Evolutionary conservation across 2,797 vertebrate genomes (phyloP).

Genomic region (Muscicapa comitata): DNA sequence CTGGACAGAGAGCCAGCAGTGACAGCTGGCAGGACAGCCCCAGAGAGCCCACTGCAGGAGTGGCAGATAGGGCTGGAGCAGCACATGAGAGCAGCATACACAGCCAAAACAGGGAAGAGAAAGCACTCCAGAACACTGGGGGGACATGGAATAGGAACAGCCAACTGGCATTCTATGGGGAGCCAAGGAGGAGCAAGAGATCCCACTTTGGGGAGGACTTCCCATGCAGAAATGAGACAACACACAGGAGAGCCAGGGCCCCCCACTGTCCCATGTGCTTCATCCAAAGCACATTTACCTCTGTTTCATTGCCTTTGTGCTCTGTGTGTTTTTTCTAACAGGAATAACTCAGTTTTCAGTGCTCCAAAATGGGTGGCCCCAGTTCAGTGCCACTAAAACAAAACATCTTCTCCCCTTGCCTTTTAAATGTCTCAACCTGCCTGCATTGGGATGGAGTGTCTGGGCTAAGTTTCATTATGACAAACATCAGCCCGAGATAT

Average conservation of each 20-base stretch:
- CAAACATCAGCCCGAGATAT: neutral
- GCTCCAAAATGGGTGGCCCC: neutral
- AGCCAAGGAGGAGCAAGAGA: neutral
- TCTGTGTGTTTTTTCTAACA: neutral
- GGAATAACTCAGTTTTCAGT: neutral
- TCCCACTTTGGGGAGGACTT: rapidly evolving
- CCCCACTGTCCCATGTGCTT: rapidly evolving
- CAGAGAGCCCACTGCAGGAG: neutral
- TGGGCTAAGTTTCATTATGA: neutral
- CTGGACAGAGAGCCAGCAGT: neutral
- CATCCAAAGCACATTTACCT: neutral
- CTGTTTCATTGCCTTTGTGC: neutral
- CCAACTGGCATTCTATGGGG: neutral
- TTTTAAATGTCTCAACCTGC: neutral
- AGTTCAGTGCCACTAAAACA: neutral
- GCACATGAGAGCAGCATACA: neutral
- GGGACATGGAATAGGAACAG: neutral
- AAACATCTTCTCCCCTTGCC: neutral
- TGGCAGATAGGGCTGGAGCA: neutral
- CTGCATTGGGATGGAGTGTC: rapidly evolving
- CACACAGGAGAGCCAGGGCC: neutral
- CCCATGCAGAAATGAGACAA: neutral
- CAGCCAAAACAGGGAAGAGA: neutral
- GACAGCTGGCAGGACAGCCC: neutral
- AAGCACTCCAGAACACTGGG: neutral